Conservation (phyloP, 2,797 vertebrate species). For the Cynodonichthys magdalenae region DNA sequence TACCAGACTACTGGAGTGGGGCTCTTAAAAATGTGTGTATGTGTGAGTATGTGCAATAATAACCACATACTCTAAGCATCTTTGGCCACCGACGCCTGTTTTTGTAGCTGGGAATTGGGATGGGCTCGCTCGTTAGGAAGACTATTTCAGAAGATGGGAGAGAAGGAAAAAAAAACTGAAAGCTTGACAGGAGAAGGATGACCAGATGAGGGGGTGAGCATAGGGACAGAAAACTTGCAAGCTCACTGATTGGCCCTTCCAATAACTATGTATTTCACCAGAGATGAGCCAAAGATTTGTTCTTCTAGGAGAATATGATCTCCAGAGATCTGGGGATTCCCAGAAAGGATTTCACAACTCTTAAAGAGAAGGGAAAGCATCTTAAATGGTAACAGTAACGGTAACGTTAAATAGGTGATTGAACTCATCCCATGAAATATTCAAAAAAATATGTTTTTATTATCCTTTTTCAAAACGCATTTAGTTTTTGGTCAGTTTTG, state of each 20-base stretch:
- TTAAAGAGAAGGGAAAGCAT: constrained; percentile 30
- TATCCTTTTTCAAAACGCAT: background rate
- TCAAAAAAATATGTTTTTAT: background rate
- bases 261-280: constrained; percentile 33
- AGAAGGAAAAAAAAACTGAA: constrained; percentile 32
- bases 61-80: constrained; percentile 87
- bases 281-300: constrained; percentile 53
- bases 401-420: background rate
- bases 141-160: constrained; percentile 78
- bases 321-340: constrained; percentile 43
- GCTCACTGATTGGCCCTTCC: constrained; percentile 30
- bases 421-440: constrained; percentile 6
- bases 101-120: constrained; percentile 85
- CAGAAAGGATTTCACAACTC: constrained; percentile 61
- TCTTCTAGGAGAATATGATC: constrained; percentile 48
- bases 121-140: constrained; percentile 78
- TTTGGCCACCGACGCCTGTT: constrained; percentile 81
- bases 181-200: constrained; percentile 58
- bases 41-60: constrained; percentile 76
- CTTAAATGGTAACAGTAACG: constrained; percentile 27
- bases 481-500: background rate
- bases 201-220: constrained; percentile 58
- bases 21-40: constrained; percentile 61
- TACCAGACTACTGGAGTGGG: constrained; percentile 82
- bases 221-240: constrained; percentile 46